phyloP scores from a whole-genome alignment of 2,888 invertebrate genomes.

The Acanthosepion pharaonis region DNA sequence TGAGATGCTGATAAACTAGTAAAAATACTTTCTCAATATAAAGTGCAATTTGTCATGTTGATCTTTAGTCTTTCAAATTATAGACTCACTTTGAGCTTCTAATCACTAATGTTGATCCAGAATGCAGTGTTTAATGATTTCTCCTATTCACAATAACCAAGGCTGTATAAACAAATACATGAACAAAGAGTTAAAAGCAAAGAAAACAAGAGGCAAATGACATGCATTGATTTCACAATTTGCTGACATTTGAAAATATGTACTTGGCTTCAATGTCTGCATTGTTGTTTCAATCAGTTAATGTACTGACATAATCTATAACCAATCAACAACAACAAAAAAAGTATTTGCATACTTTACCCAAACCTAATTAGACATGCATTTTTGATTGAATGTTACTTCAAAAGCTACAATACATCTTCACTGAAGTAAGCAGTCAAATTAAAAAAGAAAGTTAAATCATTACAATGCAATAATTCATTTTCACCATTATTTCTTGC shows the following conservation, averaged over 20 bases:
- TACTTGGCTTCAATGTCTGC: background rate
- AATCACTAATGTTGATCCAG: background rate
- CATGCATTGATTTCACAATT: background rate
- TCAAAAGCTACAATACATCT: background rate
- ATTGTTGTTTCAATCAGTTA: conserved; percentile 33
- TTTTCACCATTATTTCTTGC: too few relatives aligned
- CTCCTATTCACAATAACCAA: background rate
- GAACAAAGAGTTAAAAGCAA: background rate
- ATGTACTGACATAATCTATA: background rate
- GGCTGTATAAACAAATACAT: conserved; percentile 1
- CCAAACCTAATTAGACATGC: background rate
- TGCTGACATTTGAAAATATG: background rate
- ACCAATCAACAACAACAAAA: background rate
- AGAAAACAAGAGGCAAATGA: background rate
- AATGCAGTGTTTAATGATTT: conserved; percentile 5
- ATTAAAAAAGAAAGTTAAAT: too few relatives aligned
- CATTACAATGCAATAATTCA: too few relatives aligned
- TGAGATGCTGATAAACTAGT: too few relatives aligned
- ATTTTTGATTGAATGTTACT: background rate
- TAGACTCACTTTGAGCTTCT: background rate
- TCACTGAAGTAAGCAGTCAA: background rate
- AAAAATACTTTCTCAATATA: background rate
- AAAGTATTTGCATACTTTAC: background rate
- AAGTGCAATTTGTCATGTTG: background rate
- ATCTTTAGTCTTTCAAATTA: background rate